Conservation (phyloP, 2,113 vertebrate genomes). For the Hippocampus guttulatus region DNA sequence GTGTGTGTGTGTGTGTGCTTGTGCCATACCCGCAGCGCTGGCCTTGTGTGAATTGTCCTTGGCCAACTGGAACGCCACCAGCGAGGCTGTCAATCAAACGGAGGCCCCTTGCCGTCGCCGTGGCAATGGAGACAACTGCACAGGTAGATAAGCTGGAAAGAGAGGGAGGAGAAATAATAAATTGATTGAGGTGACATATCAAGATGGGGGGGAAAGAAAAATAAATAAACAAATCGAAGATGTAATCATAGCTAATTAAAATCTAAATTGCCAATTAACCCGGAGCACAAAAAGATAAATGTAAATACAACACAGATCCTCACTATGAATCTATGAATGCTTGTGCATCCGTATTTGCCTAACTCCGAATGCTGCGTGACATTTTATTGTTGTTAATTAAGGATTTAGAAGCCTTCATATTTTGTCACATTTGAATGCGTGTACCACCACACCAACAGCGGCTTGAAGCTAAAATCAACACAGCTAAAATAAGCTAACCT, state of each 20-base stretch:
- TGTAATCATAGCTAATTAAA: not conserved
- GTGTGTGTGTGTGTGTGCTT: not conserved
- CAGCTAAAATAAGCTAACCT: not conserved
- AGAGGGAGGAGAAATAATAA: not conserved
- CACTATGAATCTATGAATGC: not conserved
- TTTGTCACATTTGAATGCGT: not conserved
- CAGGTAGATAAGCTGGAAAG: slow-evolving; percentile 50
- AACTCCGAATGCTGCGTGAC: not conserved
- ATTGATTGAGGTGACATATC: not conserved
- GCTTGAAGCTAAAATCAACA: not conserved
- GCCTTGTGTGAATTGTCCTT: slow-evolving; percentile 52
- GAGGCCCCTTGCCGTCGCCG: slow-evolving; percentile 45
- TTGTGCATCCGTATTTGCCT: not conserved
- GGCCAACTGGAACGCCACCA: slow-evolving; percentile 52
- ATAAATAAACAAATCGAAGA: not conserved
- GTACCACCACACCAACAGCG: too few relatives aligned
- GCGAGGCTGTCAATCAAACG: slow-evolving; percentile 37
- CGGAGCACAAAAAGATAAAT: not conserved
- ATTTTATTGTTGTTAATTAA: not conserved
- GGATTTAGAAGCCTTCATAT: not conserved
- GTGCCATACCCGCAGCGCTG: slow-evolving; percentile 43
- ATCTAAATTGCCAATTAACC: not conserved
- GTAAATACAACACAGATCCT: not conserved
- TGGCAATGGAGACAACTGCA: slow-evolving; percentile 55
- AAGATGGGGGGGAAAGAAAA: not conserved